Conservation (phyloP, 2,113 vertebrate species). For the Dicaeum eximium region DNA sequence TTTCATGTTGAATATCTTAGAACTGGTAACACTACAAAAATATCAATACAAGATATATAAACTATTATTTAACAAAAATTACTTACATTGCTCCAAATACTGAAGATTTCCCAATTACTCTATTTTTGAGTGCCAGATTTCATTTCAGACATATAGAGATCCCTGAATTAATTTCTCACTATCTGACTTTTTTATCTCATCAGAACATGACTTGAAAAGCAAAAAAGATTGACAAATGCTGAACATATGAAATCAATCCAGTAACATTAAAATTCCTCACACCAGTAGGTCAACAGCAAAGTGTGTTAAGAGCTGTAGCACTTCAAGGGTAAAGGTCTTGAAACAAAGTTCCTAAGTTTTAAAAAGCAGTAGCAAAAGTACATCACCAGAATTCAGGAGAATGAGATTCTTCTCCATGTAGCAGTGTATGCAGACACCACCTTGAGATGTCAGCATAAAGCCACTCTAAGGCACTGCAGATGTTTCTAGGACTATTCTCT, state of each 20-base stretch:
- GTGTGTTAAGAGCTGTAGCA: not conserved
- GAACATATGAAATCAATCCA: not conserved
- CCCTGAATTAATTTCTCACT: not conserved
- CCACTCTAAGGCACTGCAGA: not conserved
- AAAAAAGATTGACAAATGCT: not conserved
- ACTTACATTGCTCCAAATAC: not conserved
- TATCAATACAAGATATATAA: not conserved
- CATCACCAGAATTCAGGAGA: not conserved
- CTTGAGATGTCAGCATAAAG: not conserved
- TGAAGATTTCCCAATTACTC: not conserved
- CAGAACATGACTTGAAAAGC: not conserved
- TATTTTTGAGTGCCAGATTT: not conserved
- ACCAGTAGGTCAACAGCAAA: not conserved
- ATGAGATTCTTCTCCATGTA: not conserved
- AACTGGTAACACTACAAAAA: not conserved
- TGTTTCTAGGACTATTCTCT: not conserved
- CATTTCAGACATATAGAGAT: not conserved
- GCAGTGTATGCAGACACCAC: rapidly evolving
- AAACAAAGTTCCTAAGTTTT: not conserved
- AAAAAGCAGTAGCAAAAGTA: not conserved
- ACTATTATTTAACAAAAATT: not conserved
- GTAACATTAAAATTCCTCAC: not conserved
- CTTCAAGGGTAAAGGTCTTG: not conserved
- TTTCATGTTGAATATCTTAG: not conserved
- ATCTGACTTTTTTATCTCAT: not conserved